Evolutionary conservation across 1,140 invertebrate genomes (phyloP).

Genomic region (Popillia japonica): DNA sequence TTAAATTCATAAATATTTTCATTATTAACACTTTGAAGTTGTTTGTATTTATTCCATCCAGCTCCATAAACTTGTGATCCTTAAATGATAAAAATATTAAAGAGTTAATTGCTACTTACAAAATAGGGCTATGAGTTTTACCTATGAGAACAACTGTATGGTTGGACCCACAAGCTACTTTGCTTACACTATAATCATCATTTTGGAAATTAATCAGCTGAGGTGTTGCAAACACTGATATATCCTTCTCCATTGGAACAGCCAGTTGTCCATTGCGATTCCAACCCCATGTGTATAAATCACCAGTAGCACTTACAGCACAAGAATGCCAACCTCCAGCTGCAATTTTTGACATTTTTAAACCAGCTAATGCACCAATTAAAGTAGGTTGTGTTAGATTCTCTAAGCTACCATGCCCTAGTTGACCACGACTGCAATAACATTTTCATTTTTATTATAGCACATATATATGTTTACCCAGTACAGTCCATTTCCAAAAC

Average conservation of each 20-base stretch:
- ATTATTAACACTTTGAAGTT: constrained; percentile 65
- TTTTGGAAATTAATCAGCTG: constrained; percentile 62
- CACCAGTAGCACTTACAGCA: constrained; percentile 77
- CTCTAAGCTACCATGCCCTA: constrained; percentile 78
- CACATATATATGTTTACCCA: constrained; percentile 38
- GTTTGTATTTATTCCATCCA: constrained; percentile 79
- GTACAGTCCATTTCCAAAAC: constrained; percentile 84
- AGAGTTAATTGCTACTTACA: not conserved
- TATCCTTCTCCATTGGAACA: constrained; percentile 55
- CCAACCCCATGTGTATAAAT: constrained; percentile 92
- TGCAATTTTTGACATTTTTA: constrained; percentile 73
- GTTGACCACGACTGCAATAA: constrained; percentile 76
- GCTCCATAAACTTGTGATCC: constrained; percentile 68
- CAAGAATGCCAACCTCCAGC: constrained; percentile 87
- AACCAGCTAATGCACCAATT: constrained; percentile 76
- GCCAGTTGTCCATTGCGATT: constrained; percentile 88
- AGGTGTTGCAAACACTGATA: constrained; percentile 51
- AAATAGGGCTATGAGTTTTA: too few relatives aligned
- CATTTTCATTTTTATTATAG: not conserved
- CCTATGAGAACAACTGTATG: constrained; percentile 70
- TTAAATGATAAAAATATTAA: not conserved
- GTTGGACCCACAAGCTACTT: constrained; percentile 72
- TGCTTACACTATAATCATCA: constrained; percentile 62
- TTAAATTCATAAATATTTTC: constrained; percentile 49
- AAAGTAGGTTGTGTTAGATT: constrained; percentile 68